Conservation (phyloP, 2,888 invertebrate species). For the Lottia gigantea region DNA sequence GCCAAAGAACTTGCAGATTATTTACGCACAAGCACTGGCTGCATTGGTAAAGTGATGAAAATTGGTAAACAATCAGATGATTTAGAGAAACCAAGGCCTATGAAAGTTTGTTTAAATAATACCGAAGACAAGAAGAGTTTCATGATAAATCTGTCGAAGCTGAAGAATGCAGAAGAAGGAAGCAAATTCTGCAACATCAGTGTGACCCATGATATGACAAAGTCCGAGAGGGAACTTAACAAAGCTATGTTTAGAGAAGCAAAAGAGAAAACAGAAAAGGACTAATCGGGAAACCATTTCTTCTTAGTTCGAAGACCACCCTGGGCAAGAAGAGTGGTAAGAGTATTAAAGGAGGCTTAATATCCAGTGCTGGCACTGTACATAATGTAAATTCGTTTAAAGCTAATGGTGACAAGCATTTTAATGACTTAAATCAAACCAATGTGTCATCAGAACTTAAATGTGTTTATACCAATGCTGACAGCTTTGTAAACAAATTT, state of each 20-base stretch:
- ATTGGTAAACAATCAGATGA: background rate
- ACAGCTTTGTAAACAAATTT: background rate
- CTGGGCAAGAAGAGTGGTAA: too few species aligned
- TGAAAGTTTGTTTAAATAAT: background rate
- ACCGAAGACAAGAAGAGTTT: background rate
- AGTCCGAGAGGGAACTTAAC: background rate
- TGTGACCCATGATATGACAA: background rate
- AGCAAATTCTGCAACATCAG: background rate
- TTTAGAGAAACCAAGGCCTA: background rate
- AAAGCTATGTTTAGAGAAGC: background rate
- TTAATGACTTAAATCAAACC: background rate
- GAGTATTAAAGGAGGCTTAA: too few species aligned
- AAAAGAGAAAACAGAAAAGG: background rate
- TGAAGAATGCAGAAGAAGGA: background rate
- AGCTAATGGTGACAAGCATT: background rate
- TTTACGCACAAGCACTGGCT: background rate
- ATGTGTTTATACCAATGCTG: conserved; percentile 1
- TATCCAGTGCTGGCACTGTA: too few species aligned
- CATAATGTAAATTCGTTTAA: background rate
- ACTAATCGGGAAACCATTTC: background rate
- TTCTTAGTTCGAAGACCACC: background rate
- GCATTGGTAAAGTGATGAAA: too few species aligned
- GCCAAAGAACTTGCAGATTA: background rate
- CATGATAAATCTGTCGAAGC: background rate
- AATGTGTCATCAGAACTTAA: background rate